These are phyloP conservation scores for Hypomecis atomaria DNA, from an alignment of 2,888 invertebrate species.

Conservation along the genomic window DNA sequence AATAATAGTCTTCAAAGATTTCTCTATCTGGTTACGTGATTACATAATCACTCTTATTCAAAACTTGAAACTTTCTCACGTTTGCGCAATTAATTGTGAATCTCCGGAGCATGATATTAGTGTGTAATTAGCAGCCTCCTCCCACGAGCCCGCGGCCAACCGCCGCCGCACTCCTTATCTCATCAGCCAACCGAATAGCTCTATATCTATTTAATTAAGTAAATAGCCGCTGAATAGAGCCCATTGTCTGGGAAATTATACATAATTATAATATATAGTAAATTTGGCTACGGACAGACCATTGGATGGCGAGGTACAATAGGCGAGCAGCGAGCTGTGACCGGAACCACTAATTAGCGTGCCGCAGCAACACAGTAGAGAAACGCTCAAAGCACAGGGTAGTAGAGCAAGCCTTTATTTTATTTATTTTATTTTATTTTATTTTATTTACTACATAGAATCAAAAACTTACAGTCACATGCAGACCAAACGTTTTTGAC, in stretches of 20 bases:
- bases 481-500: no score
- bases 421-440: no score
- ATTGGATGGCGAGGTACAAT: conserved; percentile 5
- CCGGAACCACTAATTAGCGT: conserved; percentile 7
- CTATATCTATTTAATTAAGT: not conserved
- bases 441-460: no score
- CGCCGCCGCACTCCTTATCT: not conserved
- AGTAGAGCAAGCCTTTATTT: no score
- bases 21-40: no score
- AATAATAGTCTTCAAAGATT: no score
- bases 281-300: not conserved
- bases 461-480: no score
- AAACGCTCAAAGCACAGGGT: no score
- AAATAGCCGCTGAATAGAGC: conserved; percentile 1
- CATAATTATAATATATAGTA: not conserved
- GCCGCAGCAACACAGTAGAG: no score
- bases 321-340: conserved; percentile 5
- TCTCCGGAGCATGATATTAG: not conserved
- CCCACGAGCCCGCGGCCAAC: not conserved
- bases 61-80: no score
- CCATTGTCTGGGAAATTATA: not conserved
- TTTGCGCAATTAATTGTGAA: no score
- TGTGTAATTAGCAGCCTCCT: not conserved
- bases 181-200: conserved; percentile 7
- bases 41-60: no score